Base-by-base conservation (phyloP, 2,797 vertebrate genomes). In the Sorex maritimensis region DNA sequence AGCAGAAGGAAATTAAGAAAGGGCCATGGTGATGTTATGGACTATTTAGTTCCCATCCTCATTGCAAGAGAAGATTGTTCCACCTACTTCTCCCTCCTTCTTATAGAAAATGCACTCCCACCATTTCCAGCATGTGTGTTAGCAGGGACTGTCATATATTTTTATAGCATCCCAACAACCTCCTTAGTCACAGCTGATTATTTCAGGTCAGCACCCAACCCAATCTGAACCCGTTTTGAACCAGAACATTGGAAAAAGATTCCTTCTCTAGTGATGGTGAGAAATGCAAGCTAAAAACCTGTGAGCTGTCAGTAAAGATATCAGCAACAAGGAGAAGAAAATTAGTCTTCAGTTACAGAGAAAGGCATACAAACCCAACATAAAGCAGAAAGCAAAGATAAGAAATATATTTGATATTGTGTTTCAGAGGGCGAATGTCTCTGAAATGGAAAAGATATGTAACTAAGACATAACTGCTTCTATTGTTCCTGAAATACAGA, bases 1-100 rank as follows among this genome's bases (percentile, higher is more conserved):
- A 94, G 74, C 91, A 92, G 92, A 95, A 93, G 77, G 90, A 87
- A 93, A 93, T 93, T 86, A 92, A 94, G 74, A 75, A 67, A 80
- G 84, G 94, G 86, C 87, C 79, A 12, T n/a, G 83, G 34, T 8
- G 67, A 28, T 52, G 63, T 82, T 77, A 38, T 12, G 52, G 49
- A 46, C 83, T 72, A 65, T 65, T 90, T 81, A 46, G 61, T 49
- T 71, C 80, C 65, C 19, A 52, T 41, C 68, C 58, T 61, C 92
- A 34, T 28, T 21, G 58, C 12, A 34, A 63, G 55, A 81, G 30
- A 74, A 34, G 55, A 6, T 0, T 8, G 44, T 14, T 28, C 65
- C 52, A 11, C 38, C 38, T 46, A 41, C 28, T 52, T 46, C 77
- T 30, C 15, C 30, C 30, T 72, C 65, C 5, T 38, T 52, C 24